Conservation (phyloP, 1,140 invertebrate species). For the Heliconius melpomene region DNA sequence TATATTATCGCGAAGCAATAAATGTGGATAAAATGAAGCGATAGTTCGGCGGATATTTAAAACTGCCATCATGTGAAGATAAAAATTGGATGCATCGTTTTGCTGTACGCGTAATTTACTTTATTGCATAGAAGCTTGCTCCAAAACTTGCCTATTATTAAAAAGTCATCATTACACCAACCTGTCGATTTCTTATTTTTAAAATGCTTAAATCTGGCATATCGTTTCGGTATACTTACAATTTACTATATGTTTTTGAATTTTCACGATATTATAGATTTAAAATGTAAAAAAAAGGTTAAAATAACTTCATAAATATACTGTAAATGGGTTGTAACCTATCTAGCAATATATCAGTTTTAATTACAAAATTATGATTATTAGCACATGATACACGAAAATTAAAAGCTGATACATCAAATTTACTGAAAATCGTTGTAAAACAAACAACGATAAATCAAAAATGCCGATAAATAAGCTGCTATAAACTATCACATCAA, state of each 20-base stretch:
- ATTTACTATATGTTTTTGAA: neutral
- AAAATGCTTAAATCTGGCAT: too few species aligned
- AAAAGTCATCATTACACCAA: neutral
- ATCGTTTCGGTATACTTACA: neutral
- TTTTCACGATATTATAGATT: neutral
- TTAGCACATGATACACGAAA: slow-evolving; percentile 15
- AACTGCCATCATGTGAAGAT: slow-evolving; percentile 12
- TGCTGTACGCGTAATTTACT: slow-evolving; percentile 3
- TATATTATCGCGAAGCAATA: slow-evolving; percentile 36
- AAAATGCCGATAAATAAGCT: slow-evolving; percentile 60
- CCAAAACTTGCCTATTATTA: neutral
- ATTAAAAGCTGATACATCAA: slow-evolving; percentile 35
- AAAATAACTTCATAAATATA: neutral
- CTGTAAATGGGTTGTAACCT: neutral
- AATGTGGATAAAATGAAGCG: slow-evolving; percentile 32
- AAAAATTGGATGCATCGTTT: slow-evolving; percentile 13
- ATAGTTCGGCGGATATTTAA: slow-evolving; percentile 32
- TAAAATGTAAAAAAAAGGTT: neutral
- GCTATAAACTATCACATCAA: slow-evolving; percentile 68
- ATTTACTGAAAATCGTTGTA: slow-evolving; percentile 42
- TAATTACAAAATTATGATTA: slow-evolving; percentile 2
- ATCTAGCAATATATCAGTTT: slow-evolving; percentile 5
- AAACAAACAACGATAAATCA: slow-evolving; percentile 57
- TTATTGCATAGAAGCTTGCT: neutral
- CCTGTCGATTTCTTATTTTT: neutral